Evolutionary conservation across 2,888 invertebrate species (phyloP), one percentile per base, ranked within the genome.

Genomic region (Lamellibrachia satsuma): DNA sequence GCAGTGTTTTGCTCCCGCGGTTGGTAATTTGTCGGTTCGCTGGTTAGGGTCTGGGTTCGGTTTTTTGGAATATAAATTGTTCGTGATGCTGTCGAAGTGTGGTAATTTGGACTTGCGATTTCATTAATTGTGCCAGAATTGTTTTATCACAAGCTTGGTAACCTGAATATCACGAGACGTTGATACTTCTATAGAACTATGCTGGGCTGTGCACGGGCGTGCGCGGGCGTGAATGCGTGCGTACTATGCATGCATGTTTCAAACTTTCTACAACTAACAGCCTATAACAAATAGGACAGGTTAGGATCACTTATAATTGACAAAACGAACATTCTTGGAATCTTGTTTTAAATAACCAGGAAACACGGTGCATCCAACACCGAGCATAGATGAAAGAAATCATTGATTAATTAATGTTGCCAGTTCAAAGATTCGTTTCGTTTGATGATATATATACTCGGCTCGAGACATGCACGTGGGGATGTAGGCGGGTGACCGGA

Each of bases 341-440:
- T 22, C 75, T 75, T 75, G 11, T 22, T 75, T 22, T 75, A 15
- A 15, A 15, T n/a, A n/a, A 22, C 75, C 15, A 75, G 15, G 15
- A 75, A 75, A 75, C 75, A 0, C 75, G 6, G 75, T 75, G 75
- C 75, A 75, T 22, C 75, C 6, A 22, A 22, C 22, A 75, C 15
- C 22, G 75, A 75, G n/a, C 75, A 75, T 6, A 75, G 75, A 75
- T 75, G 22, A 75, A 75, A 75, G 75, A 4, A 75, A n/a, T 15
- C n/a, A 0, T 75, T 75, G 75, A 75, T 22, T 75, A 75, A 75
- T 75, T 22, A 75, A 15, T 75, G 22, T 75, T 75, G 75, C 75
- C 75, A 22, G 75, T 75, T 75, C 75, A 75, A 75, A 75, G 75
- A 22, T 75, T 75, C 75, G 75, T n/a, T 75, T 75, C 75, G 75